Evolutionary conservation across 1,140 invertebrate species (phyloP).

Genomic region (Campoletis sonorensis): DNA sequence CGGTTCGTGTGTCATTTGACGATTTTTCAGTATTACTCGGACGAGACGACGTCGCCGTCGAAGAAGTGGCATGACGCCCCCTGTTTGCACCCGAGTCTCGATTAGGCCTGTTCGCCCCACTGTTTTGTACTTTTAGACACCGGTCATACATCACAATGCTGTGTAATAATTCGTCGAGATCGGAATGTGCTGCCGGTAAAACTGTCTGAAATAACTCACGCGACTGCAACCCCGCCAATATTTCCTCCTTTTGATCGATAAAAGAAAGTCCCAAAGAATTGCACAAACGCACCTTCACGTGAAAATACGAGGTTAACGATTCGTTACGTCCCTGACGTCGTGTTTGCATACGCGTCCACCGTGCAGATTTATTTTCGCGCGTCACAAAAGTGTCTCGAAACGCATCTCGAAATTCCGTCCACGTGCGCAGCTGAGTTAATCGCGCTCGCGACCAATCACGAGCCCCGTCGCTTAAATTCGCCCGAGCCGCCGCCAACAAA

Average conservation of each 20-base stretch:
- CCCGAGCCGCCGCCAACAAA: constrained; percentile 42
- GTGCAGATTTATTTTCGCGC: constrained; percentile 11
- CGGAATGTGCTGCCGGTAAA: background rate
- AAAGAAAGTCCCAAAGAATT: background rate
- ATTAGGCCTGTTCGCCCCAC: background rate
- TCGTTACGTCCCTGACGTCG: background rate
- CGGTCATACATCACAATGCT: background rate
- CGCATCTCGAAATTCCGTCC: constrained; percentile 34
- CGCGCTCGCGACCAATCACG: constrained; percentile 46
- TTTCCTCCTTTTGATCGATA: background rate
- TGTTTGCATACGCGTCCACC: background rate
- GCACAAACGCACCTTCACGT: background rate
- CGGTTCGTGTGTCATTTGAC: too few relatives aligned
- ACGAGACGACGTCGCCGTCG: background rate
- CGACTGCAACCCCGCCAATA: background rate
- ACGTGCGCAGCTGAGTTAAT: constrained; percentile 36
- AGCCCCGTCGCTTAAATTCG: constrained; percentile 50
- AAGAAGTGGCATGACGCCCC: too few relatives aligned
- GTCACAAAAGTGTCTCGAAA: constrained; percentile 48
- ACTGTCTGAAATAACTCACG: background rate
- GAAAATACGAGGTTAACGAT: background rate
- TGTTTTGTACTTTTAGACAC: background rate
- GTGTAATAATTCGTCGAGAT: background rate
- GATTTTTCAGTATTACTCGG: background rate
- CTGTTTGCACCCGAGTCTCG: too few relatives aligned